Conservation (phyloP, 2,797 vertebrate species). For the Pseudochirops corinnae region DNA sequence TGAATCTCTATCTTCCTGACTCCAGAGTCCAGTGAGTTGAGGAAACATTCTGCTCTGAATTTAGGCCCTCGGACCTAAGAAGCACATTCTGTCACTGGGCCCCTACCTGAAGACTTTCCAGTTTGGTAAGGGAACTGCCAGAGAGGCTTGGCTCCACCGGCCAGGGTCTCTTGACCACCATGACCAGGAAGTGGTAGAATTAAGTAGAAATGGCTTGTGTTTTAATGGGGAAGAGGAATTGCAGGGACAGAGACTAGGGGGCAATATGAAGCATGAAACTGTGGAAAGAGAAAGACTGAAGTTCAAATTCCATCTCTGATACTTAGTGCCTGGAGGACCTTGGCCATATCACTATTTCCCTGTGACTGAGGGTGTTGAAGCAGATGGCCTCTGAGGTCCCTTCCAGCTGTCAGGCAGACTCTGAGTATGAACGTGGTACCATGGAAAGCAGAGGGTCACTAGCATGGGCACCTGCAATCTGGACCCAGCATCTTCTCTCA, state of each 20-base stretch:
- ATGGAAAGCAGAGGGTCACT: neutral
- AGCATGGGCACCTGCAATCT: neutral
- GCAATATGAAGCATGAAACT: too few relatives aligned
- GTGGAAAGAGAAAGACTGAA: neutral
- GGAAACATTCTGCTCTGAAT: too few relatives aligned
- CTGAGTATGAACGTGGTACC: neutral
- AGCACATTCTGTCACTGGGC: too few relatives aligned
- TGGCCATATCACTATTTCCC: neutral
- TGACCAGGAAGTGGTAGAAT: neutral
- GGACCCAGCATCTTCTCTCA: neutral
- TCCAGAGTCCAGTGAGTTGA: too few relatives aligned
- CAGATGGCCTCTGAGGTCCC: neutral
- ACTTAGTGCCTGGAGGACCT: neutral
- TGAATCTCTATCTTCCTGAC: too few relatives aligned
- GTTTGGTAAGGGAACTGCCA: neutral
- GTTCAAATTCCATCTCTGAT: neutral
- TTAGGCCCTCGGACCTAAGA: too few relatives aligned
- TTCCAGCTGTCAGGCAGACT: neutral
- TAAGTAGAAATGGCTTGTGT: neutral
- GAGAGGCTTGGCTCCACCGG: too few relatives aligned
- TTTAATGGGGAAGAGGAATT: too few relatives aligned
- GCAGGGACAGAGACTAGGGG: too few relatives aligned
- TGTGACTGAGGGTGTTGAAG: too few relatives aligned
- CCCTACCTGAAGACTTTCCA: too few relatives aligned
- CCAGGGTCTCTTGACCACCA: too few relatives aligned